Conservation (phyloP, 1,140 invertebrate genomes). For the Ridgeia piscesae region DNA sequence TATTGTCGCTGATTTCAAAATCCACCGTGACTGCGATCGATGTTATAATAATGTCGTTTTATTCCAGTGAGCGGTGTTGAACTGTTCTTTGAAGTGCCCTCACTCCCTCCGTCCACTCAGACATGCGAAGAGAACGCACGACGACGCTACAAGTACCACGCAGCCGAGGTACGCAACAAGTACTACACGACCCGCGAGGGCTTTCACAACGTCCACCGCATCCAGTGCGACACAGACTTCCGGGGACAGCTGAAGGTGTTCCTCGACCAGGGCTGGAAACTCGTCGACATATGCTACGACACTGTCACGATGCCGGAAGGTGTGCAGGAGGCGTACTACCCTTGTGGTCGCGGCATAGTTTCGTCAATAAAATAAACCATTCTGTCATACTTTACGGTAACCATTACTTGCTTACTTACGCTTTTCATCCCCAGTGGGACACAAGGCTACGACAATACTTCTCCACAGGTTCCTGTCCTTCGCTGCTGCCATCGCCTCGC, state of each 20-base stretch:
- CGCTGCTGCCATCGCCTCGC: too few species aligned
- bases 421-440: too few species aligned
- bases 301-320: constrained; percentile 13
- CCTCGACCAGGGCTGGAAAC: constrained; percentile 23
- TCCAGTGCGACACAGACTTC: constrained; percentile 24
- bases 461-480: too few species aligned
- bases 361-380: neutral
- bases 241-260: constrained; percentile 21
- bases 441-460: too few species aligned
- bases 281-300: constrained; percentile 27
- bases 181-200: constrained; percentile 20
- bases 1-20: too few species aligned
- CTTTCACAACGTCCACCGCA: constrained; percentile 12
- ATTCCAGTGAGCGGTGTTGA: constrained; percentile 25
- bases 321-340: neutral
- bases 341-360: neutral
- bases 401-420: too few species aligned
- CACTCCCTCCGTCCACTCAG: neutral
- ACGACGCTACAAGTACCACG: constrained; percentile 22
- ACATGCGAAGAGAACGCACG: neutral
- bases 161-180: constrained; percentile 1
- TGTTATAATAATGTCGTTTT: too few species aligned
- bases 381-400: too few species aligned
- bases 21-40: neutral
- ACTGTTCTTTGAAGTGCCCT: constrained; percentile 23